Evolutionary conservation across 2,888 invertebrate species (phyloP).

Genomic region (Amphipyra tragopoginis): DNA sequence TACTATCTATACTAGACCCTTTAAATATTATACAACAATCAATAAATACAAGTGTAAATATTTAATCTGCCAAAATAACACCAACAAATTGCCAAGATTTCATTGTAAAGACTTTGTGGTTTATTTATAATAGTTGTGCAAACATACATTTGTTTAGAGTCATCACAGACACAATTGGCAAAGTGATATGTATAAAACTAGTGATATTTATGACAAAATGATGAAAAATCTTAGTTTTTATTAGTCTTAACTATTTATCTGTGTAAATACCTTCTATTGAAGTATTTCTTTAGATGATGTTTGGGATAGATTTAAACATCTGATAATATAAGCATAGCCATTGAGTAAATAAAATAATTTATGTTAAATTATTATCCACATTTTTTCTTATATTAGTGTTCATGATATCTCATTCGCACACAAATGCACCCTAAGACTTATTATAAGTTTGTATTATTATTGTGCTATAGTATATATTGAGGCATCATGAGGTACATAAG

Average conservation of each 20-base stretch:
- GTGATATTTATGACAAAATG: constrained; percentile 23
- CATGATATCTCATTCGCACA: constrained; percentile 7
- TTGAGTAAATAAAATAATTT: constrained; percentile 18
- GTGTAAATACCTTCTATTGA: not conserved
- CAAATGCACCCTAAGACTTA: constrained; percentile 1
- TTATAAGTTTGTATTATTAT: constrained; percentile 1
- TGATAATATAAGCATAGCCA: constrained; percentile 35
- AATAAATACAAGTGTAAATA: constrained; percentile 61
- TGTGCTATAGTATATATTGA: not conserved
- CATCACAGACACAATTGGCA: constrained; percentile 58
- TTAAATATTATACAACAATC: constrained; percentile 56
- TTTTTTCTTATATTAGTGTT: constrained; percentile 1
- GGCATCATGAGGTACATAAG: not conserved
- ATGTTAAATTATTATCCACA: constrained; percentile 10
- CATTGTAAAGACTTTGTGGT: constrained; percentile 22
- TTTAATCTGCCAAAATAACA: constrained; percentile 43
- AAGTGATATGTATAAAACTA: constrained; percentile 50
- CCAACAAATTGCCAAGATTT: constrained; percentile 39
- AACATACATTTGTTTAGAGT: constrained; percentile 24
- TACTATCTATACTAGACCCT: constrained; percentile 31
- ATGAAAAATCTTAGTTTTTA: constrained; percentile 20
- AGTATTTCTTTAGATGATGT: constrained; percentile 13
- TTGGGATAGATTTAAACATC: constrained; percentile 30
- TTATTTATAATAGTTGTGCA: constrained; percentile 46
- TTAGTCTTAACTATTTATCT: constrained; percentile 25